These are phyloP conservation scores for Drosophila trapezifrons DNA, from an alignment of 1,140 invertebrate species.

Conservation along the genomic window DNA sequence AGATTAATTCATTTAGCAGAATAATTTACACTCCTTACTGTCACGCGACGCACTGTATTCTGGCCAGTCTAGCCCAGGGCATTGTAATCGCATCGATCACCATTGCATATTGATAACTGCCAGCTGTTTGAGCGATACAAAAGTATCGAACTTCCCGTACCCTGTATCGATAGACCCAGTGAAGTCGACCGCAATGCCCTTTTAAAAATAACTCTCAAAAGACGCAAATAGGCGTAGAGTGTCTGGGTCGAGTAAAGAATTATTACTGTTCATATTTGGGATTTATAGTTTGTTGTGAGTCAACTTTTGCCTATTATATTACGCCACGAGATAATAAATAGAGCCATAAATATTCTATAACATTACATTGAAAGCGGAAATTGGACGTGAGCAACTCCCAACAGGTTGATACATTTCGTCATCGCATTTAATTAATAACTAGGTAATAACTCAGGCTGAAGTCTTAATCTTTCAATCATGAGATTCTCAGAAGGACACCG, in stretches of 20 bases:
- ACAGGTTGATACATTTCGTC: constrained; percentile 19
- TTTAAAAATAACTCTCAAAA: background rate
- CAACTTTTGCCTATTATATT: constrained; percentile 13
- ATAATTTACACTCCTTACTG: background rate
- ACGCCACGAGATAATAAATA: constrained; percentile 39
- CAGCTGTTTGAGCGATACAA: background rate
- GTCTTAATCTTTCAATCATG: constrained; percentile 2
- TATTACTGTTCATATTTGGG: constrained; percentile 36
- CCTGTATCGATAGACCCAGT: background rate
- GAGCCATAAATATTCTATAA: constrained; percentile 32
- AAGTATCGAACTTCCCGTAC: background rate
- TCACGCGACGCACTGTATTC: constrained; percentile 11
- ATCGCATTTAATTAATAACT: constrained; percentile 23
- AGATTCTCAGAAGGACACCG: constrained; percentile 11
- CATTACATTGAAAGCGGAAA: constrained; percentile 35
- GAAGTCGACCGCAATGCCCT: background rate
- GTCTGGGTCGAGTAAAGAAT: constrained; percentile 8
- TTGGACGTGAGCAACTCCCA: constrained; percentile 1
- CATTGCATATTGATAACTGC: constrained; percentile 9
- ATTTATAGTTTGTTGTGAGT: constrained; percentile 40
- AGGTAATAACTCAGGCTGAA: constrained; percentile 9
- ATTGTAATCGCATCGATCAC: constrained; percentile 21
- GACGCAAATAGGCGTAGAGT: background rate
- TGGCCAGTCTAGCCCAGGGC: background rate
- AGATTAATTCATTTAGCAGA: background rate